Conservation (phyloP, 2,113 vertebrate species). For the Osmerus eperlanus region DNA sequence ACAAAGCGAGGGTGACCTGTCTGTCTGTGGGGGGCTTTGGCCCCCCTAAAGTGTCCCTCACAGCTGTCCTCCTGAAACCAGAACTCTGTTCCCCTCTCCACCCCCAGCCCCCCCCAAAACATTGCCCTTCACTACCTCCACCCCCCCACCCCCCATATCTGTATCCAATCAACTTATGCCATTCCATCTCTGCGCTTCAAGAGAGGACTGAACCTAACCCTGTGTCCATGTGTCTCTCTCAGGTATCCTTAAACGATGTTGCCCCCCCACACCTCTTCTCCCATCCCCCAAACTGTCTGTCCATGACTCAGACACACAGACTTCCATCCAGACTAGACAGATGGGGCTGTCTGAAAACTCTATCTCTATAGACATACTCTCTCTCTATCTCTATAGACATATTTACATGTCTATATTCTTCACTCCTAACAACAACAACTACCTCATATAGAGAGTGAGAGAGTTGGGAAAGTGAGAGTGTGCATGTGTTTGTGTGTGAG, state of each 20-base stretch:
- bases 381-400: too few relatives aligned
- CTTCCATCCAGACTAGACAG: background rate
- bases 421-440: constrained; percentile 15
- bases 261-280: constrained; percentile 15
- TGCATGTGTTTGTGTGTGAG: constrained; percentile 15
- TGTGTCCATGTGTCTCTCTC: constrained; percentile 18
- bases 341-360: constrained; percentile 6
- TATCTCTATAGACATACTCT: too few relatives aligned
- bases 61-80: constrained; percentile 68
- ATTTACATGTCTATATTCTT: constrained; percentile 1
- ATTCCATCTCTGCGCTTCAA: background rate
- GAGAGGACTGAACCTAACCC: constrained; percentile 5
- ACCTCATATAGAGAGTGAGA: background rate
- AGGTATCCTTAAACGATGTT: too few relatives aligned
- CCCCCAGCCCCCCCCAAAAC: constrained; percentile 13
- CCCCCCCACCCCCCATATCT: background rate
- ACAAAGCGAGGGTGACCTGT: constrained; percentile 42
- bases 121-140: constrained; percentile 8
- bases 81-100: constrained; percentile 41
- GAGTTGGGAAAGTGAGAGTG: constrained; percentile 8
- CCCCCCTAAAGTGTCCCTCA: constrained; percentile 32
- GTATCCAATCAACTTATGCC: background rate
- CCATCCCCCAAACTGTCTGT: background rate
- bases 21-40: background rate
- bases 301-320: constrained; percentile 3